A percentile compares a stretch with the other conserved stretches of the same genome.
Conservation (phyloP, 1,140 invertebrate species). For the Drosophila lowei region DNA sequence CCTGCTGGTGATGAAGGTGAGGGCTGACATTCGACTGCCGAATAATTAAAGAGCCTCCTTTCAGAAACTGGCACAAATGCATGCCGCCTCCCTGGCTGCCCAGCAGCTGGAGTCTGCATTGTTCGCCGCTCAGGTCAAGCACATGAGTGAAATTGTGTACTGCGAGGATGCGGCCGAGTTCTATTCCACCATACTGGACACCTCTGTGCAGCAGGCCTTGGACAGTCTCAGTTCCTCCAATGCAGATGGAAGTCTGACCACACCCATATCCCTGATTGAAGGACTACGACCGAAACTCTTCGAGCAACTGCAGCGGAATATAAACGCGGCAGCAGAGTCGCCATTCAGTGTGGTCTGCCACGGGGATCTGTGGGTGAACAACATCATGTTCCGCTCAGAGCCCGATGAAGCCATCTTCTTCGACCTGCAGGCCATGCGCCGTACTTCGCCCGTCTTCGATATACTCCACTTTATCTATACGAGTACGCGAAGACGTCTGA, state of each 20-base stretch:
- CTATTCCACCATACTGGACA: conserved; percentile 68
- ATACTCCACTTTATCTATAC: conserved; percentile 81
- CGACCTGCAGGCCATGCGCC: conserved; percentile 84
- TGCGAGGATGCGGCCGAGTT: conserved; percentile 72
- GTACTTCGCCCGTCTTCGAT: conserved; percentile 84
- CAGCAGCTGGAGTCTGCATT: conserved; percentile 55
- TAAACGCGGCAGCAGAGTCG: conserved; percentile 48
- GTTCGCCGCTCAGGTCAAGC: conserved; percentile 40
- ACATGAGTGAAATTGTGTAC: conserved; percentile 76
- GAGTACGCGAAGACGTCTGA: conserved; percentile 69
- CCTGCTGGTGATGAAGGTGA: conserved; percentile 77
- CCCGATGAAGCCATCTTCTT: conserved; percentile 83
- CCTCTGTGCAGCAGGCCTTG: conserved; percentile 73
- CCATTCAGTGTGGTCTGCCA: conserved; percentile 80
- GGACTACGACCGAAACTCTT: conserved; percentile 59
- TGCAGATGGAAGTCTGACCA: conserved; percentile 60
- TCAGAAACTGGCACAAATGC: conserved; percentile 76
- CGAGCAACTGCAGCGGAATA: conserved; percentile 55
- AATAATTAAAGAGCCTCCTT: conserved; percentile 12
- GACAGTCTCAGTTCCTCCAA: conserved; percentile 70
- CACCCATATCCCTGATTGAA: conserved; percentile 65
- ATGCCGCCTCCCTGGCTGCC: conserved; percentile 73
- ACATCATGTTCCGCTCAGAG: conserved; percentile 80
- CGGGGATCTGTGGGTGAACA: conserved; percentile 83
- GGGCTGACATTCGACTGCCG: not conserved